Percentiles rank a stretch among this genome's conserved stretches.
Conservation (phyloP, 2,113 vertebrate species). For the Podocnemis expansa region DNA sequence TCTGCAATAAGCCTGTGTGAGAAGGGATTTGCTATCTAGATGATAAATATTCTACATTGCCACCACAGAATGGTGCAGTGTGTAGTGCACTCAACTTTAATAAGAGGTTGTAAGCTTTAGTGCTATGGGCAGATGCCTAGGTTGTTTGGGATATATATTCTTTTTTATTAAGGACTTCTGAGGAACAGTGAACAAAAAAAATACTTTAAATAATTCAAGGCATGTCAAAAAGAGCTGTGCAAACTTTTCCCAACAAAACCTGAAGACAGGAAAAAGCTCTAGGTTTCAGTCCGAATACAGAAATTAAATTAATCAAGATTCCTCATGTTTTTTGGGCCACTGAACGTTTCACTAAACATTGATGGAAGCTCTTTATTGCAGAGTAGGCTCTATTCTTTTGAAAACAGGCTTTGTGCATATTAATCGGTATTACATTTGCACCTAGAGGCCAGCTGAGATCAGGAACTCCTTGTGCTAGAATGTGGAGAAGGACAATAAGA, state of each 20-base stretch:
- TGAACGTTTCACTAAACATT: not conserved
- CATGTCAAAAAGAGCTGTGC: not conserved
- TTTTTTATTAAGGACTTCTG: constrained; percentile 32
- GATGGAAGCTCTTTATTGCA: not conserved
- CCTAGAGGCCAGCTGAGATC: not conserved
- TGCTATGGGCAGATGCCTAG: not conserved
- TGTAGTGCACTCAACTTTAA: not conserved
- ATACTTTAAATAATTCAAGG: not conserved
- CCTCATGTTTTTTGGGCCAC: not conserved
- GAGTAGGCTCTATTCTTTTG: not conserved
- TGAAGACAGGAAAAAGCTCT: not conserved
- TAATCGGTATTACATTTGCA: not conserved
- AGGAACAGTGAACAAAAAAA: not conserved
- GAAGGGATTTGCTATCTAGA: not conserved
- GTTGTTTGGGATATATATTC: not conserved
- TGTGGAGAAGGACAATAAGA: no score
- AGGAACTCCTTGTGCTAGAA: not conserved
- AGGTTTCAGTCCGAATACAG: not conserved
- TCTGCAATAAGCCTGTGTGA: not conserved
- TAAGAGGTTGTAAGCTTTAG: not conserved
- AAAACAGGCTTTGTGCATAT: not conserved
- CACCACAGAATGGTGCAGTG: not conserved
- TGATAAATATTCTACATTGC: not conserved
- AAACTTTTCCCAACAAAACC: not conserved
- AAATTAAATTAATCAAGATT: not conserved